phyloP scores from a whole-genome alignment of 2,888 invertebrate species.

The Chaitophorus viminalis region DNA sequence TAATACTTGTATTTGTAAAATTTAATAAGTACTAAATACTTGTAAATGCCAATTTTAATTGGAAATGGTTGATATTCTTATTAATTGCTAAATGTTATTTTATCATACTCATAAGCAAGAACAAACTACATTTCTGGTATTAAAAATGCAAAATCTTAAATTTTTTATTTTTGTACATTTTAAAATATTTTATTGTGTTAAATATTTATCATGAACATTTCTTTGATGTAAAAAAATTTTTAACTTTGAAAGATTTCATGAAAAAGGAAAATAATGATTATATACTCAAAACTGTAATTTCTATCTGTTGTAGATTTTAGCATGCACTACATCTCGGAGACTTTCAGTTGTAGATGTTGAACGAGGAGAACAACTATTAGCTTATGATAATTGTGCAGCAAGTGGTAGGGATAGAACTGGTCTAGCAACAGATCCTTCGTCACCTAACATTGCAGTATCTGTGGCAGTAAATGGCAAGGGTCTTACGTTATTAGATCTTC shows the following conservation, averaged over 20 bases:
- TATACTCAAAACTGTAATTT: background rate
- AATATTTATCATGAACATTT: no score
- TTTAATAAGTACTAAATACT: background rate
- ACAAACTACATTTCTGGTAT: no score
- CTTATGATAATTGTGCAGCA: slow-evolving; percentile 70
- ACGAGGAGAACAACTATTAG: slow-evolving; percentile 68
- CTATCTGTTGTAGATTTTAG: slow-evolving; percentile 67
- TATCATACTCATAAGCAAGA: no score
- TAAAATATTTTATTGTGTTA: no score
- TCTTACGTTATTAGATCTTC: slow-evolving; percentile 69
- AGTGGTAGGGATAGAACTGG: slow-evolving; percentile 69
- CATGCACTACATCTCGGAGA: slow-evolving; percentile 69
- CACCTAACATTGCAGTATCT: slow-evolving; percentile 69
- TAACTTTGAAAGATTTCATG: no score
- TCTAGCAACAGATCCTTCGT: slow-evolving; percentile 68
- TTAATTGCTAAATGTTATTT: no score
- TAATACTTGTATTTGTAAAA: background rate
- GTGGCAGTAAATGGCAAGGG: slow-evolving; percentile 70
- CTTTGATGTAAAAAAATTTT: no score
- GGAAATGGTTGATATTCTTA: no score
- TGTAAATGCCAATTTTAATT: no score
- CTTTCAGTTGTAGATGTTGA: slow-evolving; percentile 70
- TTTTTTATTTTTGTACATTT: no score
- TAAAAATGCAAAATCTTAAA: no score
- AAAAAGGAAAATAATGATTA: no score